phyloP scores from a whole-genome alignment of 2,113 vertebrate genomes.

The Serilophus lunatus region DNA sequence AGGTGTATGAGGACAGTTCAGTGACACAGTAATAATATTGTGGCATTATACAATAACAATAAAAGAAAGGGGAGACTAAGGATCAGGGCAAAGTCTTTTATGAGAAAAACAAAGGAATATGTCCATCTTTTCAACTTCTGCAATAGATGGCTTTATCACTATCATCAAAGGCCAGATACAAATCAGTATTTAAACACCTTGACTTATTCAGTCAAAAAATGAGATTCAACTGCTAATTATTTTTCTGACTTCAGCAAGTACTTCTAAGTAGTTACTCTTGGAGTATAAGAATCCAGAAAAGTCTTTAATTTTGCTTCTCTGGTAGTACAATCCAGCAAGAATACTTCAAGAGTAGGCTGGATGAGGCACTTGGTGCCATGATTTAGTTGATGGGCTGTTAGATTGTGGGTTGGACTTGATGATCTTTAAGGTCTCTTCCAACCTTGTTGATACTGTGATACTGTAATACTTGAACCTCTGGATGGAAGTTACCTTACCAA shows the following conservation, averaged over 20 bases:
- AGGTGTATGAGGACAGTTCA: not conserved
- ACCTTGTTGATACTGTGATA: no score
- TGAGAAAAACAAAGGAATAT: not conserved
- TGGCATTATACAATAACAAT: not conserved
- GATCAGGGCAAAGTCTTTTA: not conserved
- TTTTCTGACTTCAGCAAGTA: not conserved
- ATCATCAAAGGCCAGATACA: not conserved
- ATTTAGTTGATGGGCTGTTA: no score
- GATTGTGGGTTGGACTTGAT: no score
- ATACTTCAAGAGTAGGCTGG: no score
- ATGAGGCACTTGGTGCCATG: no score
- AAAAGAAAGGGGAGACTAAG: not conserved
- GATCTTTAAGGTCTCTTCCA: no score
- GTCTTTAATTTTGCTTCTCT: not conserved
- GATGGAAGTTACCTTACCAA: not conserved
- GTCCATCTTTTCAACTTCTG: not conserved
- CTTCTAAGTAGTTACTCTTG: not conserved
- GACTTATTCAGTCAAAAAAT: not conserved
- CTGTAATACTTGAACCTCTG: not conserved
- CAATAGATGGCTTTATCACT: not conserved
- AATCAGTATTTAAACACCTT: not conserved
- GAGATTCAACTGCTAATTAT: not conserved
- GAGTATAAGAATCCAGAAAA: not conserved
- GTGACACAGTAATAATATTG: not conserved
- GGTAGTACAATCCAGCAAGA: not conserved